Base-by-base conservation (phyloP, 2,888 invertebrate species). In the Mimumesa dahlbomi region DNA sequence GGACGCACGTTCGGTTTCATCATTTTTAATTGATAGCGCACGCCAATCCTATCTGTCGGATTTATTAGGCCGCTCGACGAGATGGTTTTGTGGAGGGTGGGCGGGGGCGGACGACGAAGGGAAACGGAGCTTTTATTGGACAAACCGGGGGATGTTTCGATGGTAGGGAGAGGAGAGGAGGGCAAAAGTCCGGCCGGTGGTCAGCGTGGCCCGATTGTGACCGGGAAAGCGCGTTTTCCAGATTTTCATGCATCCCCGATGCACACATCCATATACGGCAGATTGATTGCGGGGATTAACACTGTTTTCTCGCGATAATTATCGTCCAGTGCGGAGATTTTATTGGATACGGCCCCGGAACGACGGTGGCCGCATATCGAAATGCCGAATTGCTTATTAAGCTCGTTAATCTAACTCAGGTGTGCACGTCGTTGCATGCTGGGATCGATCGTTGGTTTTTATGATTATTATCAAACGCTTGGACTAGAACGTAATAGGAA, bases 21-120 rank as follows among this genome's bases (percentile, higher is more conserved):
- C 85, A 85, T 87, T 87, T 87, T 87, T 87, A 87, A 88, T 87
- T 87, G 87, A 85, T 87, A 84, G 84, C 85, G 82, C 79, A 82
- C 83, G 84, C 82, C 85, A 85, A 86, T 85, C 84, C 81, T 75
- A 82, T 84, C 85, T 77, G 83, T 83, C 84, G 82, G 86, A 85
- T 87, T 87, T 82, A 86, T 87, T 84, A 82, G 78, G 81, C 77
- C 79, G 80, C 78, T 77, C 79, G 75, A 80, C 75, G 81, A 80
- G 78, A 80, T 79, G 77, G 81, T 79, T 75, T 80, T 72, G 58
- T 50, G 63, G 63, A 43, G 49, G 45, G 69, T 29, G 53, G 52
- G 38, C 29, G 48, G 56, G 54, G 61, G 36, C 14, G 45, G 62
- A 59, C 45, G 49, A 49, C 45, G 48, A 50, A 64, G 75, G 69